Base-by-base conservation (phyloP, 2,797 vertebrate genomes). In the Sebastes iracundus region DNA sequence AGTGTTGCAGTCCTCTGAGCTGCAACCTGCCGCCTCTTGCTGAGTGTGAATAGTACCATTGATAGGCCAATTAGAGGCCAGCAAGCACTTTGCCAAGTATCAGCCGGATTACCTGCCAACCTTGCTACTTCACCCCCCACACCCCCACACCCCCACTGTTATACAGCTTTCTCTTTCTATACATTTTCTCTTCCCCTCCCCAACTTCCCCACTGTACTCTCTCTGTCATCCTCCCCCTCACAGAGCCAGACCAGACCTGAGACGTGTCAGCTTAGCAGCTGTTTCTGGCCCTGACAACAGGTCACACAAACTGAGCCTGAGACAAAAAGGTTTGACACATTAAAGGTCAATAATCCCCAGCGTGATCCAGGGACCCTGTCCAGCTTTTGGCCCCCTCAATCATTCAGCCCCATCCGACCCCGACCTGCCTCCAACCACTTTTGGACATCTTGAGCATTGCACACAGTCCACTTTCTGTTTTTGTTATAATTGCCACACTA, bases 51-150 rank as follows among this genome's bases (percentile, higher is more conserved):
- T 94, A 93, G 88, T 91, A 95, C 94, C 94, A 97, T 94, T 96
- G 93, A 96, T 93, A 89, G 94, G 77, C 94, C 95, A 96, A 96
- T 96, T 95, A 96, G 92, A 95, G 93, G 92, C 94, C 93, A 94
- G 90, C 83, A 90, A 95, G 89, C 92, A 93, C 84, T 92, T 94
- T 90, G 94, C 89, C 93, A 93, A 94, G 90, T 92, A 92, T 94
- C 92, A 90, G 79, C 95, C 86, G 87, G 88, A 94, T 97, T 96
- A 97, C 96, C 96, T 96, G 96, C 94, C 95, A 96, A 94, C 92
- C 94, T 95, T 94, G 90, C 90, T 94, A 83, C 80, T 96, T 91
- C 95, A 93, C 64, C 63, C 52, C 84, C n/a, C 14, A 14, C 22
- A 32, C 5, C 12, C 20, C 22, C 46, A 20, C 46, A 49, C 46